Evolutionary conservation across 2,797 vertebrate species (phyloP), one percentile per base, ranked within the genome.

Genomic region (Cirrhinus molitorella): DNA sequence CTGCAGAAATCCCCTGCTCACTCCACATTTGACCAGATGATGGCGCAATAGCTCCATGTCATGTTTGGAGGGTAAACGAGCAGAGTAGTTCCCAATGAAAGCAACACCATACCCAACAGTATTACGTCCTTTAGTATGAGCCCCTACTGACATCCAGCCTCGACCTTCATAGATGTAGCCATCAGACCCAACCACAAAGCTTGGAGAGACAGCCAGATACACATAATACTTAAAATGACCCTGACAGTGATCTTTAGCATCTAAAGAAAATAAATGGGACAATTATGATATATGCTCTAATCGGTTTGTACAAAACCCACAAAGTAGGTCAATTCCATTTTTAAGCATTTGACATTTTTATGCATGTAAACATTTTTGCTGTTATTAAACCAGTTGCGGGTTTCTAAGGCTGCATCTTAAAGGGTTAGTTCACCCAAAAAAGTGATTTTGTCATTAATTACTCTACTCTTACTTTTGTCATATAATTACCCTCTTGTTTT

Each of bases 111-210:
- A 97, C 1, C 97, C 97, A 0, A 83, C 25, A 34, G 59, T 73
- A 87, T 98, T 98, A 89, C 94, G 92, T 14, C 94, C 94, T 34
- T 65, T 94, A 59, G 97, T 98, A 91, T 98, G 97, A 21, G 83
- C 94, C 0, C 97, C 97, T 0, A 92, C 88, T 86, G 90, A 84
- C 25, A 87, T 85, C 97, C 97, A 98, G 2, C 97, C 97, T 0
- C 95, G 93, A 3, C 97, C 97, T 89, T 98, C 96, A 10, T 98
- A 98, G 66, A 98, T 28, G 79, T 97, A 97, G 37, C 97, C 97
- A 0, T 98, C 96, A 0, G 96, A 96, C 10, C 97, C 97, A 0
- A 94, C 93, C 86, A 97, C 95, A 74, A 97, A 98, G 91, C 97
- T 98, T 57, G 21, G 55, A 57, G 57, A 31, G 21, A 57, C 53